phyloP scores from a whole-genome alignment of 2,797 vertebrate genomes.

The Odontamblyopus lacepedii region DNA sequence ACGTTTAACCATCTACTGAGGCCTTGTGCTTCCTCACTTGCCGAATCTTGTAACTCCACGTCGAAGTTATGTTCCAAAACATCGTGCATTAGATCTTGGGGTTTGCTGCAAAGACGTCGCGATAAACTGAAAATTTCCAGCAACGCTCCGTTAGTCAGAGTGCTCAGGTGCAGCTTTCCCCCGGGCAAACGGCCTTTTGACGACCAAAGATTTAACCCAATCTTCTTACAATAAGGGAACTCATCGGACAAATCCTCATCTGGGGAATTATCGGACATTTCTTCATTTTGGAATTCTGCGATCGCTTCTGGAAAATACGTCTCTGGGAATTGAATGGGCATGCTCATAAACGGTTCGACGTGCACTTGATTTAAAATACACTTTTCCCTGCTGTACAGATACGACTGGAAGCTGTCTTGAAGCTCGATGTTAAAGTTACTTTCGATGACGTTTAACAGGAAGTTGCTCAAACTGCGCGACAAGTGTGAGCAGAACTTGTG shows the following conservation, averaged over 20 bases:
- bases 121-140: constrained; percentile 19
- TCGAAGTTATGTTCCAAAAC: constrained; percentile 51
- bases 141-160: constrained; percentile 24
- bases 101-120: constrained; percentile 21
- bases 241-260: not conserved
- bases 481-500: constrained; percentile 26
- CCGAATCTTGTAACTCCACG: constrained; percentile 9
- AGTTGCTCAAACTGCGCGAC: constrained; percentile 8
- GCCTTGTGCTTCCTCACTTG: rapidly evolving
- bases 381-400: constrained; percentile 18
- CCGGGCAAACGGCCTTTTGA: not conserved
- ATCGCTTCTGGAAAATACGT: constrained; percentile 10
- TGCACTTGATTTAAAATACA: not conserved
- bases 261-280: not conserved
- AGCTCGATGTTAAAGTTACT: constrained; percentile 25
- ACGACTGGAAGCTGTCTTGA: constrained; percentile 11
- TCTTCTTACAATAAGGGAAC: constrained; percentile 22
- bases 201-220: constrained; percentile 41
- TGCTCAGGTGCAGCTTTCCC: constrained; percentile 25
- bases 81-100: constrained; percentile 4
- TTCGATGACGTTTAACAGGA: constrained; percentile 23
- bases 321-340: constrained; percentile 8
- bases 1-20: constrained; percentile 19
- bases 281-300: not conserved
- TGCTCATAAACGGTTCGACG: constrained; percentile 12